Evolutionary conservation across 2,797 vertebrate genomes (phyloP).

Genomic region (Saxicola maurus): DNA sequence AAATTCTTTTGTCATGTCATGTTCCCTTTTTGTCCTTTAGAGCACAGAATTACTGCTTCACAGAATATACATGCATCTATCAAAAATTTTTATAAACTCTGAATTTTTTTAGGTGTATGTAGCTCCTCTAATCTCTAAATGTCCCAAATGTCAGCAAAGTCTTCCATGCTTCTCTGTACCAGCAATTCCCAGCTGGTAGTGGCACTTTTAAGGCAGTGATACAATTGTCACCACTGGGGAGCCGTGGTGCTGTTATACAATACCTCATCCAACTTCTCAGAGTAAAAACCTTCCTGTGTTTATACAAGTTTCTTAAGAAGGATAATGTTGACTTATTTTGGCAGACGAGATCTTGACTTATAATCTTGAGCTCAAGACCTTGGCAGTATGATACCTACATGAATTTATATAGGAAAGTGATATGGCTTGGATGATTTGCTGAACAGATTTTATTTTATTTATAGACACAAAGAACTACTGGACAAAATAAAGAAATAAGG

Average conservation of each 20-base stretch:
- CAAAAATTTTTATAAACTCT: not conserved
- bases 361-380: not conserved
- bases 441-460: not conserved
- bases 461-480: not conserved
- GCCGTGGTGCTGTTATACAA: not conserved
- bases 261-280: not conserved
- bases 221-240: not conserved
- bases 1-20: not conserved
- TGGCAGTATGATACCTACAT: not conserved
- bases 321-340: not conserved
- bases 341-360: not conserved
- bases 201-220: not conserved
- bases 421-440: not conserved
- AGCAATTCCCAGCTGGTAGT: not conserved
- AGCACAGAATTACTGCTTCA: not conserved
- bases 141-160: not conserved
- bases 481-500: not conserved
- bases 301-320: not conserved
- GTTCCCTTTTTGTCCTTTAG: not conserved
- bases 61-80: not conserved
- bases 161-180: not conserved
- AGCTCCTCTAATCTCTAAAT: not conserved
- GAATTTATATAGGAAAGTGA: not conserved
- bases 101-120: accelerated
- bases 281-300: not conserved